Evolutionary conservation across 2,888 invertebrate genomes (phyloP).

Genomic region (Petrophora chlorosata): DNA sequence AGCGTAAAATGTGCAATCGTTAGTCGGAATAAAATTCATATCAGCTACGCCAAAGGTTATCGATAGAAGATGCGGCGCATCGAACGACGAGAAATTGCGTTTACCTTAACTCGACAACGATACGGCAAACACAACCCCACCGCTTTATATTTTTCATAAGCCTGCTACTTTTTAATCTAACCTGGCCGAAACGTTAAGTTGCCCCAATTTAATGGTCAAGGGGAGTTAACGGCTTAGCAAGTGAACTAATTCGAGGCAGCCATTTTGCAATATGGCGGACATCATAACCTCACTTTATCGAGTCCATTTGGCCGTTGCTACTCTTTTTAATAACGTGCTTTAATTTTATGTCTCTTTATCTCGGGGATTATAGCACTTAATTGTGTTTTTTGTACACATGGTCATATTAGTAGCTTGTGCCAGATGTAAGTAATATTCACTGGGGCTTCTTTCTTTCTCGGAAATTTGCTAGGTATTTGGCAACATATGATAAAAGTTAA

Average conservation of each 20-base stretch:
- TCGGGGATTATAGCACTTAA: constrained; percentile 65
- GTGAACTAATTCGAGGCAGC: constrained; percentile 63
- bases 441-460: background rate
- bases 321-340: constrained; percentile 78
- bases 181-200: constrained; percentile 43
- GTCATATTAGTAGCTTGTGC: constrained; percentile 41
- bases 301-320: constrained; percentile 73
- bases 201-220: constrained; percentile 41
- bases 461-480: too few relatives aligned
- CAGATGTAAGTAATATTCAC: constrained; percentile 9
- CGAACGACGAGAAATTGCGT: constrained; percentile 63
- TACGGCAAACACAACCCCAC: constrained; percentile 29
- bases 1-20: constrained; percentile 41
- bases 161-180: constrained; percentile 38
- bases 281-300: constrained; percentile 72
- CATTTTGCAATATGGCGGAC: constrained; percentile 66
- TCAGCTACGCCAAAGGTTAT: constrained; percentile 50
- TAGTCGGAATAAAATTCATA: constrained; percentile 41
- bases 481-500: too few relatives aligned
- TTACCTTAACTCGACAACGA: constrained; percentile 64
- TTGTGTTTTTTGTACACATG: constrained; percentile 63
- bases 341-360: constrained; percentile 76
- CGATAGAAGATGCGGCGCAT: constrained; percentile 62
- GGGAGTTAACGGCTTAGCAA: constrained; percentile 46
- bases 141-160: constrained; percentile 25